Conservation (phyloP, 2,113 vertebrate genomes). For the Vombatus ursinus region DNA sequence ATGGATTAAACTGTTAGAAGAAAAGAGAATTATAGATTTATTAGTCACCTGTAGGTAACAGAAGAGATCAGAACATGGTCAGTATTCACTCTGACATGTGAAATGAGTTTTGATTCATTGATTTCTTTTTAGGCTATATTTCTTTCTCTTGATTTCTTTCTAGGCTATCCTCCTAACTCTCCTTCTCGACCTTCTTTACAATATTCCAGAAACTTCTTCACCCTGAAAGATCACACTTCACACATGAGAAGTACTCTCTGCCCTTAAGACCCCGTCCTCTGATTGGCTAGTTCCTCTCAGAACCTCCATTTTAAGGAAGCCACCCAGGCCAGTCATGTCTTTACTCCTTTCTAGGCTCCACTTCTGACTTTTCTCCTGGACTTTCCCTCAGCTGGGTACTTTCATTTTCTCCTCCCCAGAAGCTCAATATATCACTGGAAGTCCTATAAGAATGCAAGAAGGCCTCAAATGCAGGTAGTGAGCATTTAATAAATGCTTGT, state of each 20-base stretch:
- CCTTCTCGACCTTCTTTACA: too few relatives aligned
- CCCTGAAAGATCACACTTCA: not conserved
- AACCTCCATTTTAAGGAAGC: not conserved
- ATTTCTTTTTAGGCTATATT: not conserved
- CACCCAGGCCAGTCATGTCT: not conserved
- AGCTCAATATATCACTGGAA: not conserved
- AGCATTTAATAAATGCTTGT: too few relatives aligned
- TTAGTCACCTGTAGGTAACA: not conserved
- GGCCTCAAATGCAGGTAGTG: not conserved
- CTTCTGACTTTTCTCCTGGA: not conserved
- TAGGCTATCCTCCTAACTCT: not conserved
- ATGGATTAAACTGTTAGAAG: not conserved
- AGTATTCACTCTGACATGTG: not conserved
- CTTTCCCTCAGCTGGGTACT: not conserved
- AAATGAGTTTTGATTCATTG: not conserved
- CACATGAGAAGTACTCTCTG: not conserved
- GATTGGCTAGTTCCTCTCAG: not conserved
- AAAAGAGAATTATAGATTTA: constrained; percentile 2
- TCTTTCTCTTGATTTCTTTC: too few relatives aligned
- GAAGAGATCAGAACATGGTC: not conserved
- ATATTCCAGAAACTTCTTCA: not conserved
- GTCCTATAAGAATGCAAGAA: not conserved
- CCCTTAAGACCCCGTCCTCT: not conserved
- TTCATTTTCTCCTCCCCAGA: not conserved
- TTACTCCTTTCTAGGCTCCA: not conserved